Conservation (phyloP, 2,888 invertebrate genomes). For the Clostera curtula region DNA sequence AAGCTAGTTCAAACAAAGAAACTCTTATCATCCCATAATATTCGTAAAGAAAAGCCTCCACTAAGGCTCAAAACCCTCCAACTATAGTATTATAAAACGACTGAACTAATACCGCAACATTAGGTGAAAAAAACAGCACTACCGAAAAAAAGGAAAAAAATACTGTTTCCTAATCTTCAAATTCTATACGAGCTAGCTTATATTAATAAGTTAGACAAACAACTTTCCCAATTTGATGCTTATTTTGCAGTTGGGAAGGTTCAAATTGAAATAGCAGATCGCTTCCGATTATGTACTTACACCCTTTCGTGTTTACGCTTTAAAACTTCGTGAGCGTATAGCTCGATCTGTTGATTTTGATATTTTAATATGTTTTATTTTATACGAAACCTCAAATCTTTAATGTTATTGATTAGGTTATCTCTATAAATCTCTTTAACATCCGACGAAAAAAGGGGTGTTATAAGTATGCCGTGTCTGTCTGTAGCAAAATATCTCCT, state of each 20-base stretch:
- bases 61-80: too few relatives aligned
- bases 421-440: too few relatives aligned
- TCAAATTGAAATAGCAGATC: constrained; percentile 15
- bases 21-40: too few relatives aligned
- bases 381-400: too few relatives aligned
- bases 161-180: constrained; percentile 64
- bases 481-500: too few relatives aligned
- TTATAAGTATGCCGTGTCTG: too few relatives aligned
- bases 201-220: constrained; percentile 60
- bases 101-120: constrained; percentile 14
- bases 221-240: constrained; percentile 19
- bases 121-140: constrained; percentile 30
- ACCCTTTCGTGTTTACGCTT: constrained; percentile 39
- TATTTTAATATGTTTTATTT: constrained; percentile 31
- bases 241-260: constrained; percentile 12
- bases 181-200: constrained; percentile 55
- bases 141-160: constrained; percentile 38
- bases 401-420: too few relatives aligned
- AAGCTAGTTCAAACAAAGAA: too few relatives aligned
- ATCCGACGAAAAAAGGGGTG: too few relatives aligned
- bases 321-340: constrained; percentile 59
- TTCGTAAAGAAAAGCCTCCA: too few relatives aligned
- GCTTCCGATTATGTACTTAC: constrained; percentile 32
- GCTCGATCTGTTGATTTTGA: constrained; percentile 32
- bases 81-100: too few relatives aligned